Evolutionary conservation across 2,888 invertebrate genomes (phyloP).

Genomic region (Hyalella azteca): DNA sequence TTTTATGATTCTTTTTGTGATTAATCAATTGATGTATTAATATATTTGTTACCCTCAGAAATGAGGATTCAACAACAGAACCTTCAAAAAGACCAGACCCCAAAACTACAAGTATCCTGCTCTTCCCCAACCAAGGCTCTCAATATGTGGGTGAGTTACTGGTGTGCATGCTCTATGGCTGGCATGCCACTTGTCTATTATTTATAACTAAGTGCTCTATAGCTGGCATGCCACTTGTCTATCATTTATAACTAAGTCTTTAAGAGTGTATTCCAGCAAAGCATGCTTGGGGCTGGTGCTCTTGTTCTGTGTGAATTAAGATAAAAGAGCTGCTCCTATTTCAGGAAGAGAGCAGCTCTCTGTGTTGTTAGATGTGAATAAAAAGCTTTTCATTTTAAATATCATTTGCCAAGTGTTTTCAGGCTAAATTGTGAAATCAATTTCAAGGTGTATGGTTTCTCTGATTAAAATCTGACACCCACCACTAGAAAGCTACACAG

Average conservation of each 20-base stretch:
- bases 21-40: neutral
- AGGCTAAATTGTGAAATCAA: too few relatives aligned
- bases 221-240: neutral
- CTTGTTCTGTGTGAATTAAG: neutral
- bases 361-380: too few relatives aligned
- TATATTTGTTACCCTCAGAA: neutral
- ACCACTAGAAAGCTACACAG: too few relatives aligned
- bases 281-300: neutral
- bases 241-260: neutral
- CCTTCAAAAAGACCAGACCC: slow-evolving; percentile 42
- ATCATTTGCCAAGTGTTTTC: too few relatives aligned
- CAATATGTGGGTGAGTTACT: slow-evolving; percentile 65
- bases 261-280: neutral
- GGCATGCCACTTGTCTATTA: neutral
- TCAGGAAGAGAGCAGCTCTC: too few relatives aligned
- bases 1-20: neutral
- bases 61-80: neutral
- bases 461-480: too few relatives aligned
- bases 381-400: too few relatives aligned
- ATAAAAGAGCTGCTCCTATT: too few relatives aligned
- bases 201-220: neutral
- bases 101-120: slow-evolving; percentile 63
- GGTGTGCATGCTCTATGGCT: neutral
- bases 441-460: too few relatives aligned
- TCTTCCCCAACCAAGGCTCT: slow-evolving; percentile 88